These are phyloP conservation scores for Pavo muticus DNA, from an alignment of 2,113 vertebrate genomes.

Conservation along the genomic window DNA sequence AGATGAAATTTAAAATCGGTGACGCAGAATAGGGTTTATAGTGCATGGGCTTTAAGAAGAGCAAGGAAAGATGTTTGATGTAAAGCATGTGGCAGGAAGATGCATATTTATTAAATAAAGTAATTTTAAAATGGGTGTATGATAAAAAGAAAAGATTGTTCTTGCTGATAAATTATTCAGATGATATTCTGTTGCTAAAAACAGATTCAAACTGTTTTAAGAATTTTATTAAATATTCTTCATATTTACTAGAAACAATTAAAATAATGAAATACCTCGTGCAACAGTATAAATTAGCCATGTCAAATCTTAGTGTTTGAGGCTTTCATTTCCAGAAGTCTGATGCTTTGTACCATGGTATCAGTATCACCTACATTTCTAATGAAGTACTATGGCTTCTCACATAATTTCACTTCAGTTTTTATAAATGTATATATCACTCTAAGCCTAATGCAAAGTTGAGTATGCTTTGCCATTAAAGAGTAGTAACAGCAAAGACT, in stretches of 20 bases:
- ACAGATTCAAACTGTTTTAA: background rate
- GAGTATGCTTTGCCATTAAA: no score
- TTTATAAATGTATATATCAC: no score
- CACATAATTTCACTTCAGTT: no score
- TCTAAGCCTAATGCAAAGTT: no score
- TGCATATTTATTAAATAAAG: conserved; percentile 66
- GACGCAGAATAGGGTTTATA: conserved; percentile 70
- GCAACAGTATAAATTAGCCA: background rate
- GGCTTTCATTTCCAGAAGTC: background rate
- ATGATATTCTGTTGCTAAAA: background rate
- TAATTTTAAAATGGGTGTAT: background rate
- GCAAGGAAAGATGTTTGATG: conserved; percentile 24
- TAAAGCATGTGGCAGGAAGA: conserved; percentile 27
- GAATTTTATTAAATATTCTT: background rate
- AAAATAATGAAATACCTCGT: background rate
- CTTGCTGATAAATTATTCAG: background rate
- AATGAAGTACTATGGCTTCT: accelerated
- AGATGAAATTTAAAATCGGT: conserved; percentile 68
- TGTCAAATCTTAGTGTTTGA: background rate
- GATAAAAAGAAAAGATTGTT: background rate
- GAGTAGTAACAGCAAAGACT: no score
- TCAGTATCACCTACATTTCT: background rate
- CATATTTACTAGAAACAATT: background rate
- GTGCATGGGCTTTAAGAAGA: conserved; percentile 59
- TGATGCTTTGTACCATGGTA: background rate